These are phyloP conservation scores for Tiaroga cobitis DNA, from an alignment of 2,797 vertebrate genomes.

Conservation along the genomic window DNA sequence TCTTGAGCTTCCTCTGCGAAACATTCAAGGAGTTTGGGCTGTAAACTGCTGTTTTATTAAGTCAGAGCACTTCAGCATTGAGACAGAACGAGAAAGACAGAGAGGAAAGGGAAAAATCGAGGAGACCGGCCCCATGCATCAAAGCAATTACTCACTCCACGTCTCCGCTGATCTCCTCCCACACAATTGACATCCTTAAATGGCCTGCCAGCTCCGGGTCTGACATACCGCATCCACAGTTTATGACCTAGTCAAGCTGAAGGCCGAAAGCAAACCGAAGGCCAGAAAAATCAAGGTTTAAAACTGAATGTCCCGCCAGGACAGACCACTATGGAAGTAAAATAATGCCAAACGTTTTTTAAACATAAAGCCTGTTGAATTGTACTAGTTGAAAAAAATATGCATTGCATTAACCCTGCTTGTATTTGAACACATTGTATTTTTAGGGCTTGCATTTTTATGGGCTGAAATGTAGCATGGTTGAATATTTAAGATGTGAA, in stretches of 20 bases:
- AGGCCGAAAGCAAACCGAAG: slow-evolving; percentile 50
- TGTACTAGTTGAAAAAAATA: too few relatives aligned
- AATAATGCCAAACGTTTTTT: too few relatives aligned
- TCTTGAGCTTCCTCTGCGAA: neutral
- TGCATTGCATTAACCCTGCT: too few relatives aligned
- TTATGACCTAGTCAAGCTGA: slow-evolving; percentile 44
- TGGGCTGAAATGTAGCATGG: too few relatives aligned
- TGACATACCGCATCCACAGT: slow-evolving; percentile 63
- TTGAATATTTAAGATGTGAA: too few relatives aligned
- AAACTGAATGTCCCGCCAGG: slow-evolving; percentile 8
- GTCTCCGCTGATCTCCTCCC: slow-evolving; percentile 59
- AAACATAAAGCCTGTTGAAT: too few relatives aligned
- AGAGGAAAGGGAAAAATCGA: slow-evolving; percentile 5
- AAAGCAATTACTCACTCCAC: slow-evolving; percentile 60
- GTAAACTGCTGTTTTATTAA: slow-evolving; percentile 61
- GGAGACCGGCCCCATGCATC: slow-evolving; percentile 55
- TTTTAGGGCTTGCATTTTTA: too few relatives aligned
- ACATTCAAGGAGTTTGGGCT: neutral
- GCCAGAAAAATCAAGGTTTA: slow-evolving; percentile 51
- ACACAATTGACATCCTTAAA: slow-evolving; percentile 60
- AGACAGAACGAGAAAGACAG: slow-evolving; percentile 13
- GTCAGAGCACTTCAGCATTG: slow-evolving; percentile 21
- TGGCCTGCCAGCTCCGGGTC: slow-evolving; percentile 56
- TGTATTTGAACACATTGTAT: too few relatives aligned
- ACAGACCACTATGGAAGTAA: neutral